phyloP scores from a whole-genome alignment of 2,888 invertebrate genomes.

The Neria commutata region DNA sequence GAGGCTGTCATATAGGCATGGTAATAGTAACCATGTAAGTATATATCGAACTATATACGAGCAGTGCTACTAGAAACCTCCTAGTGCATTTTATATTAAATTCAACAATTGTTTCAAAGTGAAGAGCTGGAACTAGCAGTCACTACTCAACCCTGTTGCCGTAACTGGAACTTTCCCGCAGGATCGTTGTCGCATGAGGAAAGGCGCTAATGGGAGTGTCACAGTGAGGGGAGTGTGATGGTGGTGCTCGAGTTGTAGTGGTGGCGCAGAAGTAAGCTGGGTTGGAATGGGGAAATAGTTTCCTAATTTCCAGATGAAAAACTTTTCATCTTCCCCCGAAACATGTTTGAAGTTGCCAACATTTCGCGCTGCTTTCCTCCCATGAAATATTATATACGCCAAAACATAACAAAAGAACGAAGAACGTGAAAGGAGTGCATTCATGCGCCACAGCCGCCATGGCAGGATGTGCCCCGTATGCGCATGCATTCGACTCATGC shows the following conservation, averaged over 20 bases:
- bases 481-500: conserved; percentile 28
- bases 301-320: conserved; percentile 29
- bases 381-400: background rate
- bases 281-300: conserved; percentile 22
- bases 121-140: no score
- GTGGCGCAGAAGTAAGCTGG: background rate
- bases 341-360: background rate
- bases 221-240: background rate
- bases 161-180: no score
- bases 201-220: background rate
- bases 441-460: background rate
- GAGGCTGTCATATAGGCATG: no score
- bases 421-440: background rate
- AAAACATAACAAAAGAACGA: background rate
- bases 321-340: conserved; percentile 19
- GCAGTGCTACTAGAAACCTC: no score
- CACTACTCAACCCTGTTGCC: no score
- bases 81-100: no score
- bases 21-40: no score
- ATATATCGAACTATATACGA: no score
- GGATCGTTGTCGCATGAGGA: no score
- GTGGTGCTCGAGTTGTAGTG: background rate
- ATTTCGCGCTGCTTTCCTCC: background rate
- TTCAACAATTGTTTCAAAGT: no score
- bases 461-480: no score